Evolutionary conservation across 1,140 invertebrate species (phyloP).

Genomic region (Littorina saxatilis): DNA sequence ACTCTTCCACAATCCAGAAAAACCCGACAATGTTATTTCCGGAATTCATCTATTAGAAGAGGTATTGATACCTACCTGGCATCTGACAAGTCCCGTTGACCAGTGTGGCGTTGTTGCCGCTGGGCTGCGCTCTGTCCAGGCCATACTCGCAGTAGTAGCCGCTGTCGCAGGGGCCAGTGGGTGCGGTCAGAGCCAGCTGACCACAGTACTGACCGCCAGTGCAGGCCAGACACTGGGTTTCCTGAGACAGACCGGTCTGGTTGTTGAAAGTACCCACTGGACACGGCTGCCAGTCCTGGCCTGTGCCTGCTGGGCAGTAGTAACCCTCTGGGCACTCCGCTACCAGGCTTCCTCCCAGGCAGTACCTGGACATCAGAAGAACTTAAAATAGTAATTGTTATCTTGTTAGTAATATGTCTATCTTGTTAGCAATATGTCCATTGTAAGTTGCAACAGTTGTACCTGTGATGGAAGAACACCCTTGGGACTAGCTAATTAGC

Average conservation of each 20-base stretch:
- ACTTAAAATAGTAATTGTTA: no score
- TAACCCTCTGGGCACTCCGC: constrained; percentile 64
- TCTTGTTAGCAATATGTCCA: no score
- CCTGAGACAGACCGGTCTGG: constrained; percentile 61
- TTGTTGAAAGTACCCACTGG: constrained; percentile 71
- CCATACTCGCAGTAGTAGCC: constrained; percentile 72
- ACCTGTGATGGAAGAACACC: no score
- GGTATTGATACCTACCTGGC: constrained; percentile 49
- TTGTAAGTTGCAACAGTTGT: no score
- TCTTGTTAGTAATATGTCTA: no score
- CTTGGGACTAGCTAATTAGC: no score
- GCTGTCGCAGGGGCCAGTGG: constrained; percentile 58
- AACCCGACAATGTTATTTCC: no score
- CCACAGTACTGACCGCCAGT: constrained; percentile 69
- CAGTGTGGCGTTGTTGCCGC: constrained; percentile 54
- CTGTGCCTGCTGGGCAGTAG: constrained; percentile 69
- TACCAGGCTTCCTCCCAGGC: constrained; percentile 62
- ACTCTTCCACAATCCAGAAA: no score
- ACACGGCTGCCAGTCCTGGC: constrained; percentile 69
- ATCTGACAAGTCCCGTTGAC: constrained; percentile 52
- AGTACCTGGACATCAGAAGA: constrained; percentile 62
- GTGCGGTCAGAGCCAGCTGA: constrained; percentile 41
- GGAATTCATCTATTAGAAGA: no score
- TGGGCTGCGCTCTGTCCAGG: constrained; percentile 63
- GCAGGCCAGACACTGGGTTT: constrained; percentile 64